Evolutionary conservation across 2,888 invertebrate species (phyloP).

Genomic region (Miltochrista miniata): DNA sequence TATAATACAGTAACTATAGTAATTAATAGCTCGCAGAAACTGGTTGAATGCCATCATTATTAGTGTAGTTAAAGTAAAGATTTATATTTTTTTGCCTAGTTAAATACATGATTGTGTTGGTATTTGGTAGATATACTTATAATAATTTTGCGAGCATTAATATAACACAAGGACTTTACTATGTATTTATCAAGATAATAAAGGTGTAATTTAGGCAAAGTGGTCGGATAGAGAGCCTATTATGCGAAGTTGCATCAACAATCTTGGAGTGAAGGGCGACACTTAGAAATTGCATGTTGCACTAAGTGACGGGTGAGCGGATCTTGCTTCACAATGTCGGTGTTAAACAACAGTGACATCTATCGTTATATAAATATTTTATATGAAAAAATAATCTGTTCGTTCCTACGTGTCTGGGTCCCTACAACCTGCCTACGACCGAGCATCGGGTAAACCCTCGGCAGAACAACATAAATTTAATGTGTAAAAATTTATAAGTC

Average conservation of each 20-base stretch:
- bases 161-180: conserved; percentile 27
- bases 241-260: conserved; percentile 44
- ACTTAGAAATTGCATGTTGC: conserved; percentile 57
- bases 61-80: not conserved
- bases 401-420: too few species aligned
- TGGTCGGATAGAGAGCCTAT: conserved; percentile 35
- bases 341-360: conserved; percentile 1
- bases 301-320: conserved; percentile 48
- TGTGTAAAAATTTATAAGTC: too few species aligned
- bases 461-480: too few species aligned
- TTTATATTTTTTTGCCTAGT: not conserved
- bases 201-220: conserved; percentile 42
- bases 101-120: not conserved
- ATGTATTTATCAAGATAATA: conserved; percentile 26
- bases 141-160: conserved; percentile 10
- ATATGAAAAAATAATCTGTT: not conserved
- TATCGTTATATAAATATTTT: not conserved
- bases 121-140: not conserved
- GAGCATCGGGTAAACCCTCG: too few species aligned
- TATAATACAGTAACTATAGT: too few species aligned
- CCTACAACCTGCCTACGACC: too few species aligned
- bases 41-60: too few species aligned
- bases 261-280: conserved; percentile 56
- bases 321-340: conserved; percentile 35
- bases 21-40: too few species aligned